Base-by-base conservation (phyloP, 2,113 vertebrate species). In the Macquaria australasica region DNA sequence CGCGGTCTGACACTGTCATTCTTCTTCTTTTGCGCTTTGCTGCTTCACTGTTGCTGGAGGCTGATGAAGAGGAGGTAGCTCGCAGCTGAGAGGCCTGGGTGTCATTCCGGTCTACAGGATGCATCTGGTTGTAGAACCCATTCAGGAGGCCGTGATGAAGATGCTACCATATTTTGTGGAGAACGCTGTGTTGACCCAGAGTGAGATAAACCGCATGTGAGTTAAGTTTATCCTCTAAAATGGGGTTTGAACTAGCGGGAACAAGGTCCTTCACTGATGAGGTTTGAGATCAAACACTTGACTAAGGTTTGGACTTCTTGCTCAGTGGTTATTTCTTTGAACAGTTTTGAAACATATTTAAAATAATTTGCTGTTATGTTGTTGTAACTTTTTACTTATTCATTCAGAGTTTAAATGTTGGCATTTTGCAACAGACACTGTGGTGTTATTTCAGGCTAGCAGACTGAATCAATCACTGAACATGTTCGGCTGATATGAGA, bases 111-210 rank as follows among this genome's bases (percentile, higher is more conserved):
- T 73, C 63, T 85, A 86, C 93, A 95, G 92, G 91, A 96, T 96
- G 96, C 95, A 94, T 94, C 92, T 95, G 86, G 88, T 93, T 45
- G 81, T 93, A 79, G 92, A 92, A 63, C 84, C 92, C 70, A 83
- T 92, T 72, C 93, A 93, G 82, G 90, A 92, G 82, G 91, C 87
- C 12, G 53, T 94, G 87, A 86, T 96, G 91, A 95, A 94, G 94
- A 95, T 96, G 93, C 81, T 96, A 71, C 95, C 95, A 6, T 95
- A 95, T 90, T 96, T 96, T 79, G 93, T 95, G 92, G 91, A 95
- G 89, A 96, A 96, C 14, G 94, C 95, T 1, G 93, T 95, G 77
- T 75, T 96, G 85, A 96, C 94, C 37, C 95, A 95, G 89, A 92
- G 74, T 59, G 94, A 96, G 91, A 96, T 96, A 87, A 93, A 94